A percentile compares a stretch with the other conserved stretches of the same genome.
Conservation (phyloP, 2,888 invertebrate species). For the Lampropteryx suffumata region DNA sequence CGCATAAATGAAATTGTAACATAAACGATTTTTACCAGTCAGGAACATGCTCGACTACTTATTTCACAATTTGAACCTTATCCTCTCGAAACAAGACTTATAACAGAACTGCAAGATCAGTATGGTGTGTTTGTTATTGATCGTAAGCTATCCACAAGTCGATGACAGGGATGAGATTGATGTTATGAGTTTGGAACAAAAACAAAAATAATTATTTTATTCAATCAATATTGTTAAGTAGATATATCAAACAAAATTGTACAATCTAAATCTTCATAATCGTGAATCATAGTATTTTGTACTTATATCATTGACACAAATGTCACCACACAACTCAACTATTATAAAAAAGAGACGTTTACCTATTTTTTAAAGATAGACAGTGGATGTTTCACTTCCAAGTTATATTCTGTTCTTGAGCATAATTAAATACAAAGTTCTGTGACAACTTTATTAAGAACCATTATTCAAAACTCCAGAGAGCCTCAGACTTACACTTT, state of each 20-base stretch:
- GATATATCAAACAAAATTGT: no score
- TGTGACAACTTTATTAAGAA: slow-evolving; percentile 27
- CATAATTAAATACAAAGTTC: slow-evolving; percentile 25
- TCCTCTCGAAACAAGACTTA: neutral
- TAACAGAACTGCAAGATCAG: neutral
- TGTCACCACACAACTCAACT: no score
- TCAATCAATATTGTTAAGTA: no score
- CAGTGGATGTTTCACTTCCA: neutral
- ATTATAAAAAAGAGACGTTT: no score
- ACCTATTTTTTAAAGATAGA: neutral
- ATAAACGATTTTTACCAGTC: slow-evolving; percentile 15
- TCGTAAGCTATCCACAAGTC: slow-evolving; percentile 8
- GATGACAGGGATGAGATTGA: slow-evolving; percentile 15
- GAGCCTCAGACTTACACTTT: slow-evolving; percentile 24
- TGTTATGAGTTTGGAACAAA: slow-evolving; percentile 8
- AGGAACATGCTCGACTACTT: slow-evolving; percentile 1
- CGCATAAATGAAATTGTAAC: slow-evolving; percentile 19
- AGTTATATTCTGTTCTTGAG: slow-evolving; percentile 2
- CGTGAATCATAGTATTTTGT: no score
- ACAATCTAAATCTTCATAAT: no score
- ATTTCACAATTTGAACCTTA: slow-evolving; percentile 8
- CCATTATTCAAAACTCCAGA: slow-evolving; percentile 35
- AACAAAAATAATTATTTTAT: neutral
- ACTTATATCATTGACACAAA: no score
- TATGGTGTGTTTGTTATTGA: slow-evolving; percentile 9